Evolutionary conservation across 2,113 vertebrate genomes (phyloP), one percentile per base, ranked within the genome.

Genomic region (Boleophthalmus pectinirostris): DNA sequence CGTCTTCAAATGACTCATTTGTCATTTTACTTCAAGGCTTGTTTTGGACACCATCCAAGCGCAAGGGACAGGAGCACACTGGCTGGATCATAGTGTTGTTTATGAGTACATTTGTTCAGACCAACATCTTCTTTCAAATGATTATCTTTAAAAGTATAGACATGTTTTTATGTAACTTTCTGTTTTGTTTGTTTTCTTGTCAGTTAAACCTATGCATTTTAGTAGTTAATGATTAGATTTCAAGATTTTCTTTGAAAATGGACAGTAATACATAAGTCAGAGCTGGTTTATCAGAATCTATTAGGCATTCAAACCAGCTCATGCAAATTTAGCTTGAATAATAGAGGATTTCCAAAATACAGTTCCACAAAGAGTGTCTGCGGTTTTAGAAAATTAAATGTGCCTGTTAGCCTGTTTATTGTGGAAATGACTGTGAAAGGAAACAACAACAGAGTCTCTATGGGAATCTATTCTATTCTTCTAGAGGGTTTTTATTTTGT

Each of bases 11-110:
- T 91, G 86, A 91, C 82, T 91, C 91, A 92, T 88, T 89, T 89
- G 90, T 88, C 88, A 88, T 92, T 89, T 90, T 83, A 84, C 88
- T 89, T 88, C 70, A 81, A 88, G 88, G 91, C 89, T 77, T 85
- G 81, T 88, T 84, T 84, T 74, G 69, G 82, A 80, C 80, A 80
- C 46, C 85, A 78, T 79, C 78, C 85, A 88, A 82, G 84, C 89
- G 77, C 79, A 81, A 90, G 82, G 58, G 87, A 29, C 74, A 11
- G 12, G 79, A 78, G 47, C 76, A 79, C 77, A 70, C 10, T 77
- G 66, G 12, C 76, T 72, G 80, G 16, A 64, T 78, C 63, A 21
- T 57, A 75, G 74, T 80, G 29, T 74, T 79, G 76, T 79, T 70
- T 75, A 70, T 71, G 79, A 75, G 66, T 49, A 73, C 68, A 25